Percentiles rank a stretch among this genome's conserved stretches.
Conservation (phyloP, 2,888 invertebrate species). For the Caenorhabditis sp. region DNA sequence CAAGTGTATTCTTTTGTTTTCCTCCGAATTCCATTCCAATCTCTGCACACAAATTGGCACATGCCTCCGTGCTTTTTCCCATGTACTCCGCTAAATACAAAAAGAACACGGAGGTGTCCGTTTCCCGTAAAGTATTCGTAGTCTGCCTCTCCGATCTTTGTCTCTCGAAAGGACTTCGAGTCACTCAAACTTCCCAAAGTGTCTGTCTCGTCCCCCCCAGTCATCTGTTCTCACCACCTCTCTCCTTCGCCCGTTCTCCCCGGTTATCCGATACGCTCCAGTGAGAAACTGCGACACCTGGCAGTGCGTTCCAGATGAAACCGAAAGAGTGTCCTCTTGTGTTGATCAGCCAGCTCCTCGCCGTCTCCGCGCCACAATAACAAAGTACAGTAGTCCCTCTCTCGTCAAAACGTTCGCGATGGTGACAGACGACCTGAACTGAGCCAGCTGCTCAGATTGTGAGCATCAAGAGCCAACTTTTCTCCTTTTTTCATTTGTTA, state of each 20-base stretch:
- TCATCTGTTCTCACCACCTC: no score
- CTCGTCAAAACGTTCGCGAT: not conserved
- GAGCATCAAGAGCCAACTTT: not conserved
- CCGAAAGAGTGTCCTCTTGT: not conserved
- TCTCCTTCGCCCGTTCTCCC: not conserved
- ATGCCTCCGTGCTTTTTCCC: no score
- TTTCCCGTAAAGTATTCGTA: no score
- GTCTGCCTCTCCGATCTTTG: not conserved
- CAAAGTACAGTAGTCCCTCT: conserved; percentile 1
- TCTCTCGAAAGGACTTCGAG: conserved; percentile 1
- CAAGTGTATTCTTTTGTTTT: not conserved
- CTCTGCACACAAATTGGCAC: not conserved
- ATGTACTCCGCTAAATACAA: no score
- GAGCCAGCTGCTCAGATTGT: not conserved
- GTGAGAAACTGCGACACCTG: not conserved
- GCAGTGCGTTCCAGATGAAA: not conserved
- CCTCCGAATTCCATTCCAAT: not conserved
- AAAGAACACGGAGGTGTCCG: no score
- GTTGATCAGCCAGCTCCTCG: not conserved
- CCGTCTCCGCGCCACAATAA: not conserved
- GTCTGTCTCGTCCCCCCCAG: no score
- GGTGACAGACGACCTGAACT: conserved; percentile 1
- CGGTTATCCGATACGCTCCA: not conserved
- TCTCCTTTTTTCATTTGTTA: not conserved
- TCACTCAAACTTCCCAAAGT: not conserved